phyloP scores from a whole-genome alignment of 2,113 vertebrate genomes.

The Pelvicachromis taeniatus region DNA sequence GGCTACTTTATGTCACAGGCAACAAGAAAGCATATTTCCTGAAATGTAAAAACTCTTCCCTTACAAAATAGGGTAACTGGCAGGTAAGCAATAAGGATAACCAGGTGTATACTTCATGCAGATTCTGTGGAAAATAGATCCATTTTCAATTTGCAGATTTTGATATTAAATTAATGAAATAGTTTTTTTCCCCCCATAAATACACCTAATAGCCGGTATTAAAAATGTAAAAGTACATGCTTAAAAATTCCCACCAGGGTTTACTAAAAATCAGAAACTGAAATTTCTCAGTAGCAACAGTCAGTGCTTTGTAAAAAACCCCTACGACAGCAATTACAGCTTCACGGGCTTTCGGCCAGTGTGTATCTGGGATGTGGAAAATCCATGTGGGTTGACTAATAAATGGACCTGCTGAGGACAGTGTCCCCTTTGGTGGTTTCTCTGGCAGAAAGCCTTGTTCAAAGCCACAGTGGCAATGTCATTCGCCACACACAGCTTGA shows the following conservation, averaged over 20 bases:
- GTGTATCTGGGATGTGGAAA: not conserved
- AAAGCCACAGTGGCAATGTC: constrained; percentile 18
- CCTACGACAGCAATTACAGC: not conserved
- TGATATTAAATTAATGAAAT: not conserved
- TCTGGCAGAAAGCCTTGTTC: not conserved
- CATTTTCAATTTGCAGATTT: not conserved
- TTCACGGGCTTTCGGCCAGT: not conserved
- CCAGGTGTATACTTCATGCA: not conserved
- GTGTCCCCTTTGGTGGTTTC: not conserved
- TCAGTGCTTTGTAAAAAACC: not conserved
- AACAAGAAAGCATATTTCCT: not conserved
- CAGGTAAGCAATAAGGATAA: not conserved
- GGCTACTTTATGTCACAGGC: not conserved
- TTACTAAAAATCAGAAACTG: not conserved
- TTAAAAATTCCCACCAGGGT: not conserved
- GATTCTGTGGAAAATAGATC: not conserved
- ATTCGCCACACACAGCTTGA: constrained; percentile 8
- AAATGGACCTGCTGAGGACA: not conserved
- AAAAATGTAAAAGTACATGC: not conserved
- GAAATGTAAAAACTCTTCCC: not conserved
- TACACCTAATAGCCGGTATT: not conserved
- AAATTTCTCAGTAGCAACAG: not conserved
- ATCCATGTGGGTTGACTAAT: not conserved
- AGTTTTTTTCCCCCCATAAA: too few relatives aligned
- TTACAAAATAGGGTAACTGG: not conserved